Evolutionary conservation across 2,113 vertebrate species (phyloP), one percentile per base, ranked within the genome.

Genomic region (Dendropsophus ebraccatus): DNA sequence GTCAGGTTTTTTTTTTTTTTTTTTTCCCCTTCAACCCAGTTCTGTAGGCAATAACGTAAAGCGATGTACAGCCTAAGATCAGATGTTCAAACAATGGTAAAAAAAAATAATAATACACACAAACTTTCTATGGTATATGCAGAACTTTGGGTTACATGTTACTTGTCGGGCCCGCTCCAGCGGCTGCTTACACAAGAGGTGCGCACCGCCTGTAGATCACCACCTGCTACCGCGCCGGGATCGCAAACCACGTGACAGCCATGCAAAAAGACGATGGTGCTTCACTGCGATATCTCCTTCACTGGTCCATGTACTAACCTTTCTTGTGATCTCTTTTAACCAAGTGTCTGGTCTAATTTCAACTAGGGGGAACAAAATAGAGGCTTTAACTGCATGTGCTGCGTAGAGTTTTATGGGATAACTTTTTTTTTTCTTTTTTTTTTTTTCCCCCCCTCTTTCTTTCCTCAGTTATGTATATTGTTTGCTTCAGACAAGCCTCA

Each of bases 71-170:
- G 91, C 94, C 92, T 90, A 88, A 93, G 93, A 92, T 90, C 47
- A 91, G 92, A 91, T 91, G 95, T 96, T 96, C 96, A 95, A 95
- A 96, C 96, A 97, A 95, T 96, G 96, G 96, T 97, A 95, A 93
- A 92, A 82, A 58, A 58, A 79, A 56, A 93, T 92, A 82, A 58
- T n/a, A 79, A 56, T 62, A 79, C 60, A 60, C 8, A 21, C 74
- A 91, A 70, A 85, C 85, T 58, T 88, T 81, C 86, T 91, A 17
- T 80, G 6, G 89, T 79, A 65, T 84, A 69, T 88, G 87, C 89
- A 90, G 90, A 89, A 90, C 90, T 83, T 79, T 65, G 89, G 89
- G 89, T 88, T 88, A 84, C 84, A 41, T 81, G 6, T 88, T 87
- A 88, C 88, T 70, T 88, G 90, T 30, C 74, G 87, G 84, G 77